Evolutionary conservation across 2,888 invertebrate species (phyloP), one percentile per base, ranked within the genome.

Genomic region (Apotomis turbidana): DNA sequence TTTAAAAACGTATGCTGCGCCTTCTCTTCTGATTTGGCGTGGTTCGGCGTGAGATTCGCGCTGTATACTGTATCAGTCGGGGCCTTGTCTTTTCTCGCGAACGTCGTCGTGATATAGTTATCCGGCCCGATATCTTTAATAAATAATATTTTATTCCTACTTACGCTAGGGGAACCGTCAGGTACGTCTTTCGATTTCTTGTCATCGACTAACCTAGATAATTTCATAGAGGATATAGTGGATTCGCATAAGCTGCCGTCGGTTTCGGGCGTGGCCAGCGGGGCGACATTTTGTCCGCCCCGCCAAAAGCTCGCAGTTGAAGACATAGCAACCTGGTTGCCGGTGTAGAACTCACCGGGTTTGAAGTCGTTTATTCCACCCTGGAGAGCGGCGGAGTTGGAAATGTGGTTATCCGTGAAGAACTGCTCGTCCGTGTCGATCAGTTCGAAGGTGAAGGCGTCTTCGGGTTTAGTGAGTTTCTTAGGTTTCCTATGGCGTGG

Each of bases 381-480:
- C 75, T 91, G 91, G 59, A 93, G 81, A 38, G 81, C 85, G 44
- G 90, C 87, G 41, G 91, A 92, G 77, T 90, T 91, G n/a, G 88
- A 87, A 73, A 93, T 93, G 76, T 92, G 91, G 77, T 92, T 93
- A 76, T 93, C 93, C 2, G 93, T 92, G 79, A 92, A 92, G 80
- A 91, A 93, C 75, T 94, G 94, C 83, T 97, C 97, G 82, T 97
- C 97, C 10, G 96, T 97, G 81, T 97, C 97, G 74, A 97, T 96
- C 72, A 97, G 95, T 86, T 97, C 97, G 85, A 97, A 97, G 77
- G 95, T 96, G 84, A 97, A 97, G 61, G 96, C 95, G 85, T 97
- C 97, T 85, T 97, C 97, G 57, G 95, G 95, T 75, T 94, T 94
- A 59, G 93, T 88, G 72, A 94, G 85, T 81, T 94, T 95, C 86